These are phyloP conservation scores for Drosophila baimaii DNA, from an alignment of 1,140 invertebrate species.

Conservation along the genomic window DNA sequence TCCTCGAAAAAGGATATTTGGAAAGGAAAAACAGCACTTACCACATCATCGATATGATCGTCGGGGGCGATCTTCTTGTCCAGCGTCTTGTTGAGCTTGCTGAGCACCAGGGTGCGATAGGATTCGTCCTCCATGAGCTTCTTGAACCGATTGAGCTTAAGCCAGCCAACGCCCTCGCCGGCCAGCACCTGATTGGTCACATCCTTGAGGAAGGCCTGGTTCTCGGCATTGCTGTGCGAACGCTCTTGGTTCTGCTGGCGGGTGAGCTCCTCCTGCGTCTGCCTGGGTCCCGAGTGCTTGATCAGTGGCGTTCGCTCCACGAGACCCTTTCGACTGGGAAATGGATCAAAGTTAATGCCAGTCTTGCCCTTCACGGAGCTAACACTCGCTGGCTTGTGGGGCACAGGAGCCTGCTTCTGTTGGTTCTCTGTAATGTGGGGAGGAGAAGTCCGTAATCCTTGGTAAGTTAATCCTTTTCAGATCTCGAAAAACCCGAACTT, in stretches of 20 bases:
- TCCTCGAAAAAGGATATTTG: background rate
- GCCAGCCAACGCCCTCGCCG: slow-evolving; percentile 98
- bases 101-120: slow-evolving; percentile 97
- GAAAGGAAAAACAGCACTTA: slow-evolving; percentile 85
- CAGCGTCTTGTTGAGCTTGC: slow-evolving; percentile 96
- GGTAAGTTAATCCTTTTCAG: accelerated
- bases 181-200: slow-evolving; percentile 95
- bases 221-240: slow-evolving; percentile 91
- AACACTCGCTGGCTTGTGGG: slow-evolving; percentile 74
- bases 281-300: slow-evolving; percentile 89
- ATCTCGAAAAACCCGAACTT: slow-evolving; percentile 1
- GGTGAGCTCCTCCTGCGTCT: slow-evolving; percentile 88
- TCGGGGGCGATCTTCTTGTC: slow-evolving; percentile 97
- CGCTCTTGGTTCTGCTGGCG: slow-evolving; percentile 88
- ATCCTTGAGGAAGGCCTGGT: slow-evolving; percentile 94
- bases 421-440: slow-evolving; percentile 56
- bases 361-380: slow-evolving; percentile 85
- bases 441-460: too few species aligned
- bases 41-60: slow-evolving; percentile 99
- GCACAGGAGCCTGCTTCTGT: slow-evolving; percentile 61
- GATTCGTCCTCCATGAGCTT: slow-evolving; percentile 99
- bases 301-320: slow-evolving; percentile 96
- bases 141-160: slow-evolving; percentile 96
- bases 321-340: slow-evolving; percentile 92
- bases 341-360: slow-evolving; percentile 89